phyloP scores from a whole-genome alignment of 2,113 vertebrate genomes.

The Machaerirhynchus nigripectus region DNA sequence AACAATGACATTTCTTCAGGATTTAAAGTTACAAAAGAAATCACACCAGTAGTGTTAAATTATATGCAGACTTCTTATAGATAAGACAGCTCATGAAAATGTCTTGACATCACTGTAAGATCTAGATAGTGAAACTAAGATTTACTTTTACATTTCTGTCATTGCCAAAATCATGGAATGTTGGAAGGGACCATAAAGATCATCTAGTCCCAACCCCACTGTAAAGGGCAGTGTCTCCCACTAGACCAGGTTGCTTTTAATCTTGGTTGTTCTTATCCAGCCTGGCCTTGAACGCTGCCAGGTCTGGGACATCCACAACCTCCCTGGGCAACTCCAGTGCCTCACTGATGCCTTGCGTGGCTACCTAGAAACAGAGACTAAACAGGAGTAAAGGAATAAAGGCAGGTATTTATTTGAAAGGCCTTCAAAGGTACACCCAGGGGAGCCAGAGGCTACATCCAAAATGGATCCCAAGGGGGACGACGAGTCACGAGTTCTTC shows the following conservation, averaged over 20 bases:
- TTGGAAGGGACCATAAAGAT: neutral
- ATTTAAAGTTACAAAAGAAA: neutral
- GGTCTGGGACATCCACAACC: neutral
- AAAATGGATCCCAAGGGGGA: too few species aligned
- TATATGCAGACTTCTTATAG: neutral
- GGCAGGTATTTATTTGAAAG: too few species aligned
- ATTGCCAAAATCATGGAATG: neutral
- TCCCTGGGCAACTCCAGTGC: neutral
- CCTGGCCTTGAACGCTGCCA: neutral
- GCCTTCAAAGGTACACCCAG: too few species aligned
- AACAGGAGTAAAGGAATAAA: too few species aligned
- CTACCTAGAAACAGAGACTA: too few species aligned
- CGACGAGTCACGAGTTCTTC: too few species aligned
- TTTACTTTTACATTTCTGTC: neutral
- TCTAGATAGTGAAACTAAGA: neutral
- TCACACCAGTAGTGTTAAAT: neutral
- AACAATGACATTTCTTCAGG: neutral
- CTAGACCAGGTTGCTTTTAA: neutral
- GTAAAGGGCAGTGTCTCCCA: neutral
- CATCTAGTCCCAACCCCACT: too few species aligned
- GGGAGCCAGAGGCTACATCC: too few species aligned
- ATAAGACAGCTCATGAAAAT: neutral
- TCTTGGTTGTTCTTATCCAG: neutral
- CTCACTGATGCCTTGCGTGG: too few species aligned
- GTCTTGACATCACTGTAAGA: neutral